Conservation (phyloP, 2,888 invertebrate species). For the Nomada ferruginata region DNA sequence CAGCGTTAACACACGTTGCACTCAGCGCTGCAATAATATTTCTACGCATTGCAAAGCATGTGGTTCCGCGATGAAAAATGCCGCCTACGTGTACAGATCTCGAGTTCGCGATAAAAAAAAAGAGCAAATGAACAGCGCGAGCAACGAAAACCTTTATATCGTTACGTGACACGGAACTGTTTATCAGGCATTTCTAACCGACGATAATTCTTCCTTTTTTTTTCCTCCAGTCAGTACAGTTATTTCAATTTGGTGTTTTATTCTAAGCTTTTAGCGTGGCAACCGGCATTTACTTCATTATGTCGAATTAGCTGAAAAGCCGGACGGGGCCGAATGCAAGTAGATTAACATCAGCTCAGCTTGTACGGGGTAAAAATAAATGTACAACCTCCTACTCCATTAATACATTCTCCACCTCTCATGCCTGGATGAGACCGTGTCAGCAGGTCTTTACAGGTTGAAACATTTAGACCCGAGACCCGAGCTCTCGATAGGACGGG, state of each 20-base stretch:
- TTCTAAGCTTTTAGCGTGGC: not conserved
- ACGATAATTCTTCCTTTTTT: not conserved
- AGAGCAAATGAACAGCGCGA: not conserved
- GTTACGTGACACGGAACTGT: conserved; percentile 26
- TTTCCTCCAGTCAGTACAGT: not conserved
- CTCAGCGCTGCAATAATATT: conserved; percentile 7
- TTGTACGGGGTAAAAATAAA: not conserved
- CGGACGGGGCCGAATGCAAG: not conserved
- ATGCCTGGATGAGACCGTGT: conserved; percentile 20
- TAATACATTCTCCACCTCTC: conserved; percentile 5
- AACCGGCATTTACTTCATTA: too few species aligned
- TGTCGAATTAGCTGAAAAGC: not conserved
- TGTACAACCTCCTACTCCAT: conserved; percentile 11
- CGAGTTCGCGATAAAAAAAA: conserved; percentile 15
- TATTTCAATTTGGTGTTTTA: not conserved
- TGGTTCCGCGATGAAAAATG: conserved; percentile 14
- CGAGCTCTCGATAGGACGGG: conserved; percentile 50
- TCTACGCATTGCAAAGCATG: conserved; percentile 6
- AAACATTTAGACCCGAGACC: conserved; percentile 47
- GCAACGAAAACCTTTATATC: not conserved
- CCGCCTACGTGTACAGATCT: conserved; percentile 13
- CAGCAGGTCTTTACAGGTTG: conserved; percentile 40
- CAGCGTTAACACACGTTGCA: conserved; percentile 19
- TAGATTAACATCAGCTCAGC: not conserved
- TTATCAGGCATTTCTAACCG: conserved; percentile 2